Evolutionary conservation across 2,797 vertebrate genomes (phyloP).

Genomic region (Bradypus variegatus): DNA sequence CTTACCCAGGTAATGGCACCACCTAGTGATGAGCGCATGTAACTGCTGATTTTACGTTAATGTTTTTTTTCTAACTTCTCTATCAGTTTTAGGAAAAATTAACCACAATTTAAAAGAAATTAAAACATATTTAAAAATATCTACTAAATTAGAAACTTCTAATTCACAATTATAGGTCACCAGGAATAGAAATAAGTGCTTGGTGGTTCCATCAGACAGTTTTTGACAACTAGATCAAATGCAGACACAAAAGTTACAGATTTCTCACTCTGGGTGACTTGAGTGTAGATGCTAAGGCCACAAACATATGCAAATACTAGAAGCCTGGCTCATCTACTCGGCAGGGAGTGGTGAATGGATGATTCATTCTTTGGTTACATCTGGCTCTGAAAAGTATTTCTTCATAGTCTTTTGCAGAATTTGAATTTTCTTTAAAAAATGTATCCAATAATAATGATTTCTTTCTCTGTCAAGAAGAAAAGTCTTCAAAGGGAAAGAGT

Average conservation of each 20-base stretch:
- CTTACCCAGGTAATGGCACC: conserved; percentile 18
- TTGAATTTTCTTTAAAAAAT: conserved; percentile 5
- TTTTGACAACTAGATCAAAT: conserved; percentile 4
- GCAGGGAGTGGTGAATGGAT: neutral
- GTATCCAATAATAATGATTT: neutral
- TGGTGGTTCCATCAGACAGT: neutral
- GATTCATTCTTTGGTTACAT: neutral
- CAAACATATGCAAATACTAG: neutral
- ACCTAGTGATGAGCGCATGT: conserved; percentile 53
- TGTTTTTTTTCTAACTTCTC: neutral
- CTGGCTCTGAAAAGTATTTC: conserved; percentile 17
- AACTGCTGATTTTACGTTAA: conserved; percentile 35
- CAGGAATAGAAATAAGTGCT: neutral
- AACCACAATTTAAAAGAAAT: neutral
- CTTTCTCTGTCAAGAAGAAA: conserved; percentile 17
- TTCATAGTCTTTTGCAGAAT: neutral
- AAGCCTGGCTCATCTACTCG: neutral
- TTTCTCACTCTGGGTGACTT: neutral
- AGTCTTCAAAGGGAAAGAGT: neutral
- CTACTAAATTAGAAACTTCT: neutral
- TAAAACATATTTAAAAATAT: neutral
- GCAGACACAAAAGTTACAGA: neutral
- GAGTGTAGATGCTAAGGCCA: neutral
- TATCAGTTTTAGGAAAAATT: conserved; percentile 23
- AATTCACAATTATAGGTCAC: conserved; percentile 12